phyloP scores from a whole-genome alignment of 2,113 vertebrate species.

The Engystomops pustulosus region DNA sequence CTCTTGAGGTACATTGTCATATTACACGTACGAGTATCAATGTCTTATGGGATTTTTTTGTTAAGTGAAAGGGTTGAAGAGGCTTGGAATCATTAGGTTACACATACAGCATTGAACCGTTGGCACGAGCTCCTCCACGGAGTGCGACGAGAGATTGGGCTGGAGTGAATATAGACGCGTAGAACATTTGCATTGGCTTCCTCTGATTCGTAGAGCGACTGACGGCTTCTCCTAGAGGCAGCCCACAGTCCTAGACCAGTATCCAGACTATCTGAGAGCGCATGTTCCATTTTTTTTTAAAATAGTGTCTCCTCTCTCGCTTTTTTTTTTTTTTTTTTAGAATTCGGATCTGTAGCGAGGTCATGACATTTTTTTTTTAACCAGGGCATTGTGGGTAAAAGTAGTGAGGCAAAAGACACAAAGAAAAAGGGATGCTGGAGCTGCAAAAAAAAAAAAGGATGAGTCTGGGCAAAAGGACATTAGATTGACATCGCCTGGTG shows the following conservation, averaged over 20 bases:
- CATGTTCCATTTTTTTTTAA: constrained; percentile 77
- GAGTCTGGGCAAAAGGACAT: constrained; percentile 70
- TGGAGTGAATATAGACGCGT: constrained; percentile 56
- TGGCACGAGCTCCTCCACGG: background rate
- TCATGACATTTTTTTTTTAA: constrained; percentile 77
- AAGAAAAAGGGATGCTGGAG: constrained; percentile 69
- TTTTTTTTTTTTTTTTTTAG: constrained; percentile 34
- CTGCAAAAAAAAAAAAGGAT: constrained; percentile 71
- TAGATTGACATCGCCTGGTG: constrained; percentile 67
- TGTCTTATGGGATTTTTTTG: background rate
- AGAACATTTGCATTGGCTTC: constrained; percentile 68
- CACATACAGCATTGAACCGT: constrained; percentile 61
- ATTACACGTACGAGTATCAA: background rate
- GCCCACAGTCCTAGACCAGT: constrained; percentile 65
- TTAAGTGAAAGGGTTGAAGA: constrained; percentile 52
- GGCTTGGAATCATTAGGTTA: constrained; percentile 59
- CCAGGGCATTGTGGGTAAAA: constrained; percentile 72
- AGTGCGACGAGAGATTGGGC: constrained; percentile 46
- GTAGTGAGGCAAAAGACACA: constrained; percentile 66
- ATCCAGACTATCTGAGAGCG: constrained; percentile 68
- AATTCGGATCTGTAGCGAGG: constrained; percentile 66
- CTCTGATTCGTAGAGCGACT: constrained; percentile 66
- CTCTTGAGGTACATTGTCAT: background rate
- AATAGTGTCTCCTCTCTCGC: constrained; percentile 67
- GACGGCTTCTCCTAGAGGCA: constrained; percentile 62